Evolutionary conservation across 2,888 invertebrate genomes (phyloP), one percentile per base, ranked within the genome.

Genomic region (Morpho achilles): DNA sequence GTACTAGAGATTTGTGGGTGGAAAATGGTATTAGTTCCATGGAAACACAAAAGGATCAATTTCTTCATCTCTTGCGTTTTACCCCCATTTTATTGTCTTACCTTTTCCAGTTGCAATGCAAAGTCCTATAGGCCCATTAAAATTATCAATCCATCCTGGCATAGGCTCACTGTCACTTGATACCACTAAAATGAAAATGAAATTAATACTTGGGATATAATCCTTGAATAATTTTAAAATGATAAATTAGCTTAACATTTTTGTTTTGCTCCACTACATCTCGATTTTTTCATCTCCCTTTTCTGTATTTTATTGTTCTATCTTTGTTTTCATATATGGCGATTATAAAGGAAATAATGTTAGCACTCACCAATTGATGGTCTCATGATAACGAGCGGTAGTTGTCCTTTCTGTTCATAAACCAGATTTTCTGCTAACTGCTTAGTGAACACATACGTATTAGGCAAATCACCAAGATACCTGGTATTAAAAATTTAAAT

Each of bases 401-500:
- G 76, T 45, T 90, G 79, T 7, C 92, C 91, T 44, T 74, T 85
- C 56, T 94, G 94, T 55, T 96, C 95, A 39, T 93, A 91, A 0
- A 96, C 92, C 9, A 96, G 92, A 60, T 95, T 94, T 71, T 99
- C 98, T 0, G 96, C 96, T 62, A 98, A 75, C 58, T 96, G 94
- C 80, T 99, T 99, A 0, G 97, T 95, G 76, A 96, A 97, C 0
- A 96, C 96, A 74, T 99, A 99, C 0, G 98, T 98, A 73, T 99
- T 99, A 0, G 98, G 97, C 52, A 96, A 92, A n/a, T 89, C 87
- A 6, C 91, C 92, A 4, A 95, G 77, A 58, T 91, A 92, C 68
- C 94, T 94, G 70, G 0, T 71, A 72, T 7, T 8, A 6, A 42
- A 16, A 16, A 8, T 32, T 32, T 1, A 32, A 32, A 32, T 32